phyloP scores from a whole-genome alignment of 2,113 vertebrate species.

The Tragelaphus scriptus region DNA sequence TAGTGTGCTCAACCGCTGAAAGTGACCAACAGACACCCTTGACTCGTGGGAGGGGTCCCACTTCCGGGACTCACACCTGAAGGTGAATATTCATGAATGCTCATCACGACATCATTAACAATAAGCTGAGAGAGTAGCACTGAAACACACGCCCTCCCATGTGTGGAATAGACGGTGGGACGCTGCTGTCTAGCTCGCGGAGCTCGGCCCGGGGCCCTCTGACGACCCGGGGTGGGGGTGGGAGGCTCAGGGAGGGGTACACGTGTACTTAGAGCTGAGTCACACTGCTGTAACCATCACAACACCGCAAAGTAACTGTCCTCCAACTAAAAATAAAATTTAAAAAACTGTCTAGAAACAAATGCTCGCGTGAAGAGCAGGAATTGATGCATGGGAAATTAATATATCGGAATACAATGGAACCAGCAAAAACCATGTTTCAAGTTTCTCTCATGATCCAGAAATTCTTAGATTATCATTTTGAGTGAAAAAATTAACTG shows the following conservation, averaged over 20 bases:
- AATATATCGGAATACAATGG: background rate
- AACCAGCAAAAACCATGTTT: background rate
- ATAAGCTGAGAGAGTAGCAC: background rate
- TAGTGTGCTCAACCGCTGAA: background rate
- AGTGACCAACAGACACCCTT: background rate
- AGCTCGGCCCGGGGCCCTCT: background rate
- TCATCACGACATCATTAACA: no score
- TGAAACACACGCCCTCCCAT: background rate
- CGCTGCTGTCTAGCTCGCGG: background rate
- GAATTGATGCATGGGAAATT: background rate
- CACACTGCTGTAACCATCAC: background rate
- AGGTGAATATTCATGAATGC: no score
- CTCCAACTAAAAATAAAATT: background rate
- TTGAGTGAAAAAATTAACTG: background rate
- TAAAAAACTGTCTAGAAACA: background rate
- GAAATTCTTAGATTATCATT: background rate
- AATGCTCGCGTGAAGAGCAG: background rate
- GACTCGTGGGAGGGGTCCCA: no score
- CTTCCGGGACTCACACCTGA: background rate
- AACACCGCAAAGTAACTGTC: background rate
- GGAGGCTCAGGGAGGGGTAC: background rate
- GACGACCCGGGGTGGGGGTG: rapidly evolving
- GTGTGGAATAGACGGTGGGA: rapidly evolving
- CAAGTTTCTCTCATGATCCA: background rate
- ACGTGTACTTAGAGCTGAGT: background rate